These are phyloP conservation scores for Drosophila azteca DNA, from an alignment of 1,140 invertebrate genomes.

Conservation along the genomic window DNA sequence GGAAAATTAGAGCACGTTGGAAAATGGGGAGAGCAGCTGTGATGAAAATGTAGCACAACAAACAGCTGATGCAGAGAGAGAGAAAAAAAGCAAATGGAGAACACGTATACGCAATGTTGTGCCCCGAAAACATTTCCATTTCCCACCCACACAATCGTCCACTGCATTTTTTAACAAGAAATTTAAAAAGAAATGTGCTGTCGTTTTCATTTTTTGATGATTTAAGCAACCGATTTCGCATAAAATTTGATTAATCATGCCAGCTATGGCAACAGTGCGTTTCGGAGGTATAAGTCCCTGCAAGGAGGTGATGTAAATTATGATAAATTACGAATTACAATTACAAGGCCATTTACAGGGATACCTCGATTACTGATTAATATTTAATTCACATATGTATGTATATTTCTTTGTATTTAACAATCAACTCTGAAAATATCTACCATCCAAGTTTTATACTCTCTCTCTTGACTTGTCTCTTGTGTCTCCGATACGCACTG, in stretches of 20 bases:
- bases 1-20: slow-evolving; percentile 43
- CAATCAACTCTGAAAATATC: no score
- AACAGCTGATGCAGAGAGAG: slow-evolving; percentile 59
- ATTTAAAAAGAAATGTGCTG: slow-evolving; percentile 11
- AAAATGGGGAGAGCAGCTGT: slow-evolving; percentile 25
- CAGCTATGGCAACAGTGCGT: slow-evolving; percentile 2
- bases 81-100: slow-evolving; percentile 33
- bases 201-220: background rate
- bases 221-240: slow-evolving; percentile 39
- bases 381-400: no score
- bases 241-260: slow-evolving; percentile 61
- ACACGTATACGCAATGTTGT: slow-evolving; percentile 71
- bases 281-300: background rate
- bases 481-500: slow-evolving; percentile 21
- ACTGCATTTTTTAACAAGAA: slow-evolving; percentile 15
- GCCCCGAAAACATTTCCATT: slow-evolving; percentile 39
- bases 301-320: no score
- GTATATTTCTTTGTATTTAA: no score
- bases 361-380: no score
- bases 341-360: no score
- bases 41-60: slow-evolving; percentile 65
- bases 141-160: slow-evolving; percentile 38
- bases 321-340: no score
- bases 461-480: slow-evolving; percentile 5
- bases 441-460: no score